phyloP scores from a whole-genome alignment of 2,888 invertebrate species.

The Campaea margaritaria region DNA sequence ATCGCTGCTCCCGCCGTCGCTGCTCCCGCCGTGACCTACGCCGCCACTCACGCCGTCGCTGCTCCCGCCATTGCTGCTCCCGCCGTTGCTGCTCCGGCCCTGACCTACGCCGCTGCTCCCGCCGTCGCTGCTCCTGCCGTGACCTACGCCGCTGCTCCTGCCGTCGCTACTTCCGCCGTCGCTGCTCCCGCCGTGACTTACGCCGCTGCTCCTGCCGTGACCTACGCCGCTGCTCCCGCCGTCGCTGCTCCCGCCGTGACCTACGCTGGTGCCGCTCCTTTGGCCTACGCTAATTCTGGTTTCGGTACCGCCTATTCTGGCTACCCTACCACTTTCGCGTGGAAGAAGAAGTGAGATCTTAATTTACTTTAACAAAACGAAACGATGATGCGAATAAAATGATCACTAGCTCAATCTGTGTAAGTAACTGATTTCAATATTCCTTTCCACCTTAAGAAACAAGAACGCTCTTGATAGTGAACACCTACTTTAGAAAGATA shows the following conservation, averaged over 20 bases:
- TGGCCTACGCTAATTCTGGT: too few species aligned
- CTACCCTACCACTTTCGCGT: slow-evolving; percentile 8
- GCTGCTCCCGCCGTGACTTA: too few species aligned
- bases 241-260: slow-evolving; percentile 4
- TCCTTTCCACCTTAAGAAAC: not conserved
- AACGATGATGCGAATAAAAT: slow-evolving; percentile 18
- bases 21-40: not conserved
- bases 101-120: too few species aligned
- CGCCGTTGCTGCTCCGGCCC: slow-evolving; percentile 8
- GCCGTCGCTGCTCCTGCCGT: too few species aligned
- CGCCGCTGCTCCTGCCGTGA: too few species aligned
- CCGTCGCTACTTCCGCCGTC: slow-evolving; percentile 12
- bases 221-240: slow-evolving; percentile 12
- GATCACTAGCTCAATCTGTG: slow-evolving; percentile 13
- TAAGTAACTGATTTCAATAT: not conserved
- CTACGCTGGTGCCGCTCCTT: too few species aligned
- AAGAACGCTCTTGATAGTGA: too few species aligned
- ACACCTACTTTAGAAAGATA: too few species aligned
- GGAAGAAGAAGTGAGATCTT: slow-evolving; percentile 25
- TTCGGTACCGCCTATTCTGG: not conserved
- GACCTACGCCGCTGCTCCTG: too few species aligned
- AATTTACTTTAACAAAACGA: not conserved
- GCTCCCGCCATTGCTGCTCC: slow-evolving; percentile 26
- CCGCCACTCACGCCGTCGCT: slow-evolving; percentile 3
- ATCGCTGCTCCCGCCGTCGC: slow-evolving; percentile 7